These are phyloP conservation scores for Antechinus flavipes DNA, from an alignment of 2,113 vertebrate species.

Conservation along the genomic window DNA sequence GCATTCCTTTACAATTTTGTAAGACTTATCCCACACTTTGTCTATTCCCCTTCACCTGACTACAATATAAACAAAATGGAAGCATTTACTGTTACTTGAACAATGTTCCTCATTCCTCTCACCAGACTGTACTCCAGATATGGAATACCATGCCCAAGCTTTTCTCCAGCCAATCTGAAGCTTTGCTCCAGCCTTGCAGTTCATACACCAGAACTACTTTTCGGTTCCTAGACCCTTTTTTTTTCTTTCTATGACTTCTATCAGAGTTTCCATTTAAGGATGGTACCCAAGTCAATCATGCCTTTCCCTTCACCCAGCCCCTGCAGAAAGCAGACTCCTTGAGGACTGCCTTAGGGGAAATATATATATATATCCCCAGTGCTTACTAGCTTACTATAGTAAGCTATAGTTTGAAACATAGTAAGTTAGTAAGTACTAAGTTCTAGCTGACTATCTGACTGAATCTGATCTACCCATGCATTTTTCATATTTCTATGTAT, in stretches of 20 bases:
- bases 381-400: neutral
- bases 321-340: neutral
- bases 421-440: neutral
- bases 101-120: neutral
- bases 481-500: neutral
- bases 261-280: neutral
- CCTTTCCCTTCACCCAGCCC: neutral
- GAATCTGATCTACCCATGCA: neutral
- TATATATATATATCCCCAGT: neutral
- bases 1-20: neutral
- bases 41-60: neutral
- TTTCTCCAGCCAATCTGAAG: neutral
- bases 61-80: neutral
- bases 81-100: neutral
- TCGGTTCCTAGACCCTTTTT: too few species aligned
- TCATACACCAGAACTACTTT: neutral
- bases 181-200: neutral
- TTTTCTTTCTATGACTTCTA: neutral
- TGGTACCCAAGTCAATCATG: neutral
- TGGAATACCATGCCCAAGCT: neutral
- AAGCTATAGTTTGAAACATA: neutral
- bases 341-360: neutral
- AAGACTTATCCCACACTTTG: neutral
- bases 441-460: neutral
- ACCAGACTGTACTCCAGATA: neutral